These are phyloP conservation scores for Gallinago stenura DNA, from an alignment of 2,797 vertebrate species.

Conservation along the genomic window DNA sequence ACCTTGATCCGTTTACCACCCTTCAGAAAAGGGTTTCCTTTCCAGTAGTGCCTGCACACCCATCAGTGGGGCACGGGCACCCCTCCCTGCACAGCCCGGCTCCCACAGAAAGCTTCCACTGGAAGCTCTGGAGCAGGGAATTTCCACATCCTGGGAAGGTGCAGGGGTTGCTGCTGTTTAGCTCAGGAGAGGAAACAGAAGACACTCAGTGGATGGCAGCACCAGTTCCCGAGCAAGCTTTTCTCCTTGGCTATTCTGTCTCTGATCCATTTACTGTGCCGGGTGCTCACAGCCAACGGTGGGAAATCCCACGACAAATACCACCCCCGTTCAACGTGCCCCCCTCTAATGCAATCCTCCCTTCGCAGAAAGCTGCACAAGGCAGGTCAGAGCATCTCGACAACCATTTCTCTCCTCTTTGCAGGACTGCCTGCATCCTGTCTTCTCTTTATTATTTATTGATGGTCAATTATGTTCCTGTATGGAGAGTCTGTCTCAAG, in stretches of 20 bases:
- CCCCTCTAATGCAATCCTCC: not conserved
- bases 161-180: not conserved
- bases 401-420: not conserved
- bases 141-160: not conserved
- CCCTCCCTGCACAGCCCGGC: fast-evolving
- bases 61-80: fast-evolving
- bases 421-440: not conserved
- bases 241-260: not conserved
- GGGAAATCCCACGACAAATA: not conserved
- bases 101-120: fast-evolving
- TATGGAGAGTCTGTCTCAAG: not conserved
- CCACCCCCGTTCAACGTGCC: not conserved
- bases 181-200: not conserved
- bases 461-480: not conserved
- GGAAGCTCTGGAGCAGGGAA: not conserved
- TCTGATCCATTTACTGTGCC: not conserved
- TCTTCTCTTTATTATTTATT: not conserved
- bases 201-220: conserved; percentile 37
- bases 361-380: not conserved
- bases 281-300: fast-evolving
- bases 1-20: fast-evolving
- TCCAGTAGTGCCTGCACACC: fast-evolving
- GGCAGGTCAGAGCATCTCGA: not conserved
- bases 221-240: not conserved
- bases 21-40: not conserved